Evolutionary conservation across 2,888 invertebrate species (phyloP).

Genomic region (Fissipunctia ypsillon): DNA sequence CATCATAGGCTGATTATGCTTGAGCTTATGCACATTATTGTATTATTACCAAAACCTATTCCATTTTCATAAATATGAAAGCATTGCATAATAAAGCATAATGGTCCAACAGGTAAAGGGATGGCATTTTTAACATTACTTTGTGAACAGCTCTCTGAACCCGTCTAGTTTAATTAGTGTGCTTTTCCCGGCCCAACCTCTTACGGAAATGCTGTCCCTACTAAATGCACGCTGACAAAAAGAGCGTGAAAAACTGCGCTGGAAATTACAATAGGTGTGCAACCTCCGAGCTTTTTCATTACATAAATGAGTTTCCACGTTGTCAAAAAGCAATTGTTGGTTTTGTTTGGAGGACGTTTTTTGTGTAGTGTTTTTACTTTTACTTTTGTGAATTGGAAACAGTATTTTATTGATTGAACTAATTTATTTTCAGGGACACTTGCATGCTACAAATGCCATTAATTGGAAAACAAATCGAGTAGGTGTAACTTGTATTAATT

Average conservation of each 20-base stretch:
- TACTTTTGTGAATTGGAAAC: neutral
- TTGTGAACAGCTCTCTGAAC: slow-evolving; percentile 45
- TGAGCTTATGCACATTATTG: too few relatives aligned
- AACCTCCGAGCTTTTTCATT: slow-evolving; percentile 35
- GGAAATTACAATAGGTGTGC: slow-evolving; percentile 54
- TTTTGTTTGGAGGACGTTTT: slow-evolving; percentile 13
- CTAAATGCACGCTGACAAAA: slow-evolving; percentile 51
- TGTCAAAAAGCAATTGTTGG: slow-evolving; percentile 45
- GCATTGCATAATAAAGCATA: slow-evolving; percentile 4
- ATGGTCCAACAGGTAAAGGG: slow-evolving; percentile 2
- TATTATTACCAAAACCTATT: too few relatives aligned
- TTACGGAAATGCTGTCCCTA: slow-evolving; percentile 43
- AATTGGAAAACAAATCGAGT: neutral
- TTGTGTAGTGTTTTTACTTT: slow-evolving; percentile 3
- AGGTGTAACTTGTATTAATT: neutral
- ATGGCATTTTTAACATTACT: slow-evolving; percentile 35
- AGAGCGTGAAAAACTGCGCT: slow-evolving; percentile 40
- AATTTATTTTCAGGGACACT: neutral
- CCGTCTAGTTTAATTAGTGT: slow-evolving; percentile 58
- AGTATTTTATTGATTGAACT: neutral
- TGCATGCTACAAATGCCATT: neutral
- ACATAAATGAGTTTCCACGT: slow-evolving; percentile 31
- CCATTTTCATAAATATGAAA: neutral
- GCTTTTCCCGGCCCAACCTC: slow-evolving; percentile 42
- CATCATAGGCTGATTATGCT: too few relatives aligned